Evolutionary conservation across 2,888 invertebrate species (phyloP).

Genomic region (Cheilosia vernalis): DNA sequence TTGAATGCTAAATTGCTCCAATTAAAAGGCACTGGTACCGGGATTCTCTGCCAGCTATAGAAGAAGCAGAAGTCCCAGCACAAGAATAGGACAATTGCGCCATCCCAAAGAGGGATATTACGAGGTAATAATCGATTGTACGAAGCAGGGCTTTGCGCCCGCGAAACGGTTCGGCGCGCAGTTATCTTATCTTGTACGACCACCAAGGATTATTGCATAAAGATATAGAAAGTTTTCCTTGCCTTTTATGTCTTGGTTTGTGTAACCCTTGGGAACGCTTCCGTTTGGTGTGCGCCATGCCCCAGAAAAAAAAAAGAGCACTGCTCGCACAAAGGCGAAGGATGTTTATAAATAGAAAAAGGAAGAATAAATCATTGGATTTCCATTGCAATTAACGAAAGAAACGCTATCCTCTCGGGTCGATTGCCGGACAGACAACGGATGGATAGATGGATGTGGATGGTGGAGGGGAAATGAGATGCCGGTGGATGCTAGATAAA

Average conservation of each 20-base stretch:
- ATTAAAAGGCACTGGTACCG: constrained; percentile 57
- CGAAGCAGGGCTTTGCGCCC: constrained; percentile 24
- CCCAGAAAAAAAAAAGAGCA: constrained; percentile 7
- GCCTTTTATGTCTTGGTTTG: constrained; percentile 37
- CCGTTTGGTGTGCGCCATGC: constrained; percentile 14
- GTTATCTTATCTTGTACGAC: constrained; percentile 56
- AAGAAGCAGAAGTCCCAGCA: neutral
- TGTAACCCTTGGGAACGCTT: constrained; percentile 53
- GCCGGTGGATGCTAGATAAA: neutral
- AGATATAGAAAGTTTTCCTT: constrained; percentile 8
- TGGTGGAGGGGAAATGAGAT: neutral
- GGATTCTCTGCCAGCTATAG: constrained; percentile 29
- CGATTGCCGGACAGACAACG: constrained; percentile 54
- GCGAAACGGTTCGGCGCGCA: constrained; percentile 22
- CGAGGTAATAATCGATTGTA: constrained; percentile 74
- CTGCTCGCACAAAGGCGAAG: constrained; percentile 32
- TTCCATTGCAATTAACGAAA: constrained; percentile 73
- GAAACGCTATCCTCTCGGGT: constrained; percentile 68
- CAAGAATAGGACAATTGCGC: constrained; percentile 55
- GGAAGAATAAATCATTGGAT: constrained; percentile 72
- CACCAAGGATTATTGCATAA: constrained; percentile 47
- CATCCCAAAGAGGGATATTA: constrained; percentile 58
- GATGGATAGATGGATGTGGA: constrained; percentile 27
- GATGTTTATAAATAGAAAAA: constrained; percentile 44
- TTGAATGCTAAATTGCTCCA: constrained; percentile 74